Percentiles rank a stretch among this genome's conserved stretches.
These are phyloP conservation scores for Eupithecia dodoneata DNA, from an alignment of 2,888 invertebrate species.

Conservation along the genomic window DNA sequence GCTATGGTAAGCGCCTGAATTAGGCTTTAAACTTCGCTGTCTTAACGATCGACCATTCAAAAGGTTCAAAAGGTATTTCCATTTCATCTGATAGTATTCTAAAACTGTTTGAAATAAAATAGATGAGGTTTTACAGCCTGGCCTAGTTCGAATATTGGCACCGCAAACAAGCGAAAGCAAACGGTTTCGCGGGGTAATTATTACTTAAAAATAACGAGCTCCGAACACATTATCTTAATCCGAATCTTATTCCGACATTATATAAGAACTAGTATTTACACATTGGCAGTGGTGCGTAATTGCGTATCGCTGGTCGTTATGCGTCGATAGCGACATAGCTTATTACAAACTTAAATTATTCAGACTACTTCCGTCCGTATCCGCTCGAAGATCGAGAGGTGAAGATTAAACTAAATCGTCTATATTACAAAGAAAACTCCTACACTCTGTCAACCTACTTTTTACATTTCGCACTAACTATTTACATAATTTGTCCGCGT, in stretches of 20 bases:
- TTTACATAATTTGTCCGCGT: constrained; percentile 68
- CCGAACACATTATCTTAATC: constrained; percentile 60
- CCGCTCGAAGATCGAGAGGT: constrained; percentile 40
- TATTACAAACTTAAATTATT: constrained; percentile 59
- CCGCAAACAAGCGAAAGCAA: constrained; percentile 57
- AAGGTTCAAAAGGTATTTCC: not conserved
- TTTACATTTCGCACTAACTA: constrained; percentile 70
- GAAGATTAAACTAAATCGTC: constrained; percentile 56
- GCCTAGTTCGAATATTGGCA: constrained; percentile 45
- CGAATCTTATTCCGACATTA: constrained; percentile 46
- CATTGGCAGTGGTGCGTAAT: constrained; percentile 77
- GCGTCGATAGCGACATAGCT: constrained; percentile 47
- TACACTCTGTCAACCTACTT: constrained; percentile 39
- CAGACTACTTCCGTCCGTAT: constrained; percentile 60
- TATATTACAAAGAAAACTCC: constrained; percentile 54
- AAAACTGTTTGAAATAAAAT: not conserved
- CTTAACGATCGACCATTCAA: constrained; percentile 16
- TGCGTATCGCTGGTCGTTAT: constrained; percentile 75
- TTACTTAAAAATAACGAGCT: constrained; percentile 53
- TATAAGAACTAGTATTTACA: constrained; percentile 72
- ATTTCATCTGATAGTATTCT: not conserved
- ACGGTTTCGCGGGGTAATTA: constrained; percentile 50
- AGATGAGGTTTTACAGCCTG: not conserved
- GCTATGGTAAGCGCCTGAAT: constrained; percentile 39
- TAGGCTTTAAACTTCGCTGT: constrained; percentile 38